Evolutionary conservation across 2,888 invertebrate species (phyloP), one percentile per base, ranked within the genome.

Genomic region (Hoplodrina blanda): DNA sequence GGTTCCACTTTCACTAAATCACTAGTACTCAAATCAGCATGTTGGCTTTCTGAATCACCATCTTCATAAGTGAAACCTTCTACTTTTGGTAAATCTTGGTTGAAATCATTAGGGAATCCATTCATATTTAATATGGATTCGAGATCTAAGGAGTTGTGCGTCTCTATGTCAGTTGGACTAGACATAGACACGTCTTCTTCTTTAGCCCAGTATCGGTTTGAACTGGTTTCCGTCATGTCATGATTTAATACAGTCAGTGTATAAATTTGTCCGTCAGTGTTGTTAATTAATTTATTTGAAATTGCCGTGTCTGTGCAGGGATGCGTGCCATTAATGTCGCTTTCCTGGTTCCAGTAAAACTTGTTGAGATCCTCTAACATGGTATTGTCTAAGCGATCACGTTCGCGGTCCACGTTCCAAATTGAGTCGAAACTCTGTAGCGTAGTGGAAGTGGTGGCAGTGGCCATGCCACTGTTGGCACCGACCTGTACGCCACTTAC

Each of bases 161-260:
- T 97, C 91, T 96, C 97, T 83, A 96, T 96, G 71, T 96, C 95
- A 56, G 95, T 95, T 4, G 97, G 97, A 90, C 97, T 97, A 30
- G 97, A 97, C 89, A 97, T 96, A 15, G 96, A 94, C 11, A 96
- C 96, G 63, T 96, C 97, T 86, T 97, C 97, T 87, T 97, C 96
- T 94, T 98, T 96, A 82, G 96, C 90, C 92, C 97, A 96, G 96
- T 97, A 97, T 75, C 97, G 96, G 91, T 96, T 96, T 88, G 97
- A 95, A 91, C 96, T 93, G 85, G 96, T 92, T 85, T 97, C 97
- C 84, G 98, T 98, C 89, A 96, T 95, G 79, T 97, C 97, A 87
- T 98, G 98, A 92, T 98, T 98, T 89, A 98, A 97, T 90, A 98
- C 98, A 88, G 98, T 98, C 79, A 98, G 94, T 69, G 98, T 98